phyloP scores from a whole-genome alignment of 2,797 vertebrate genomes.

The Lepilemur septentrionalis region DNA sequence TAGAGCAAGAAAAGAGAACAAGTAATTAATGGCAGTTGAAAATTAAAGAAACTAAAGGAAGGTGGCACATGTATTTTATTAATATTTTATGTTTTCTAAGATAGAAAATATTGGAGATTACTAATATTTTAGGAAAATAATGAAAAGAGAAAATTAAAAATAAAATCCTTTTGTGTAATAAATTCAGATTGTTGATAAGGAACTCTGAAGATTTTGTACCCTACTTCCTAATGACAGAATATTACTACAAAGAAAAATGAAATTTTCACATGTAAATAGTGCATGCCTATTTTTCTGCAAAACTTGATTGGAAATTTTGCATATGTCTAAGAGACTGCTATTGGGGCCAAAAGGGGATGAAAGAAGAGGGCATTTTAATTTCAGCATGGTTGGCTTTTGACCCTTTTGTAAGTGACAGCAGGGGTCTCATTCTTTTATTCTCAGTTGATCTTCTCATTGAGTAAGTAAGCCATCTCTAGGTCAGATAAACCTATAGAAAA shows the following conservation, averaged over 20 bases:
- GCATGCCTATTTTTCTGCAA: background rate
- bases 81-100: slow-evolving; percentile 21
- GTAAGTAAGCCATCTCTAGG: background rate
- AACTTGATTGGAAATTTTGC: background rate
- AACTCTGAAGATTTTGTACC: background rate
- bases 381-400: background rate
- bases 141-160: slow-evolving; percentile 22
- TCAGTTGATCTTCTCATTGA: background rate
- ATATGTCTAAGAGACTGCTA: background rate
- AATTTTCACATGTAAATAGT: background rate
- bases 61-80: background rate
- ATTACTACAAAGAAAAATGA: background rate
- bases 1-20: background rate
- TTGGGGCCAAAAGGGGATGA: background rate
- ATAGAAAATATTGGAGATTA: background rate
- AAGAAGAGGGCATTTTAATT: background rate
- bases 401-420: background rate
- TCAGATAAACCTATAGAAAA: background rate
- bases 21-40: background rate
- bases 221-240: background rate
- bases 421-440: background rate
- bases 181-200: slow-evolving; percentile 2
- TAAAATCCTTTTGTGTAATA: slow-evolving; percentile 7
- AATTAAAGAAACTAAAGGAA: background rate
- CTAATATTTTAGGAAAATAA: slow-evolving; percentile 6